phyloP scores from a whole-genome alignment of 2,888 invertebrate species.

The Diadegma fenestrale region DNA sequence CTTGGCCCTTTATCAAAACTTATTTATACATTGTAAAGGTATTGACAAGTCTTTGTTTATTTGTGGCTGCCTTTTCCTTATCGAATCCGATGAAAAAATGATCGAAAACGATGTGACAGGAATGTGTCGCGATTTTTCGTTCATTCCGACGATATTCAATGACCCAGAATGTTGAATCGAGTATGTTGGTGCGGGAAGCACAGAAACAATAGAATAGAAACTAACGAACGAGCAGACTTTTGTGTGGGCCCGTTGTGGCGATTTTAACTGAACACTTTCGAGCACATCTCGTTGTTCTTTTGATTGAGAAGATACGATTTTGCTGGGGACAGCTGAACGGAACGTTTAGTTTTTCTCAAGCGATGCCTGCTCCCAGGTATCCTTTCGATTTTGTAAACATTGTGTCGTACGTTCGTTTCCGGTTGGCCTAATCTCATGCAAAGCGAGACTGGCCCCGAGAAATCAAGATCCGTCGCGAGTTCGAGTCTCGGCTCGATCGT shows the following conservation, averaged over 20 bases:
- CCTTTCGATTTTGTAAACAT: constrained; percentile 88
- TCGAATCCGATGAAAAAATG: no score
- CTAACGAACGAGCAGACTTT: not conserved
- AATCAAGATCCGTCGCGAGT: constrained; percentile 91
- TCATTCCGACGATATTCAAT: not conserved
- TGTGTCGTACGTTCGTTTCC: constrained; percentile 87
- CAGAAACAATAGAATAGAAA: not conserved
- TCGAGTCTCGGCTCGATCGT: constrained; percentile 90
- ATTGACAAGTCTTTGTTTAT: constrained; percentile 54
- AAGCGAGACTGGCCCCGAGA: constrained; percentile 90
- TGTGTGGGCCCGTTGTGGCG: no score
- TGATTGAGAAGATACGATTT: constrained; percentile 91
- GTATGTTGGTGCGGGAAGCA: not conserved
- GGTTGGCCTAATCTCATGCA: constrained; percentile 92
- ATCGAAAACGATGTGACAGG: not conserved
- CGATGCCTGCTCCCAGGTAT: constrained; percentile 88
- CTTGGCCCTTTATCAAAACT: constrained; percentile 16
- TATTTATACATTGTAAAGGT: constrained; percentile 6
- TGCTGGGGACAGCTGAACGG: constrained; percentile 87
- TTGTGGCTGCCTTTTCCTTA: constrained; percentile 6
- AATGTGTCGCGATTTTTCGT: not conserved
- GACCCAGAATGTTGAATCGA: constrained; percentile 1
- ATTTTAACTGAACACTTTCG: constrained; percentile 80
- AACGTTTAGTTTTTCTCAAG: constrained; percentile 87
- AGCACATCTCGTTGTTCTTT: constrained; percentile 93